These are phyloP conservation scores for Epinephelus malabaricus DNA, from an alignment of 2,797 vertebrate species.

Conservation along the genomic window DNA sequence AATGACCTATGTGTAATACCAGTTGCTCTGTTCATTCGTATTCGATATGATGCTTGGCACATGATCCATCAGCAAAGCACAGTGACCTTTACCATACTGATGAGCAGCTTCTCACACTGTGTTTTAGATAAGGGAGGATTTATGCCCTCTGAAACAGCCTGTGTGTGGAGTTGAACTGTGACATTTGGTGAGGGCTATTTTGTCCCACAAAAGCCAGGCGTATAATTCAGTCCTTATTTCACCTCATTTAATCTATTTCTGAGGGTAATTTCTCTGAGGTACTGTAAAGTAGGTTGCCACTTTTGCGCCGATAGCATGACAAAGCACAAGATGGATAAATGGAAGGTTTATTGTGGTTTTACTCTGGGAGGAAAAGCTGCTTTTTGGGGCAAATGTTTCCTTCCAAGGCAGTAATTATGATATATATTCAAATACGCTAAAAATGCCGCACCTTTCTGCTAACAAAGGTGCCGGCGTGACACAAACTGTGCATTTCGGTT, in stretches of 20 bases:
- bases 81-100: slow-evolving; percentile 67
- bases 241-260: slow-evolving; percentile 28
- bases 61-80: slow-evolving; percentile 64
- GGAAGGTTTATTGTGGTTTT: slow-evolving; percentile 5
- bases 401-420: background rate
- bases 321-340: slow-evolving; percentile 24
- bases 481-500: too few relatives aligned
- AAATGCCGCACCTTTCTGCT: too few relatives aligned
- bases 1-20: slow-evolving; percentile 57
- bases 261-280: slow-evolving; percentile 16
- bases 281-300: slow-evolving; percentile 17
- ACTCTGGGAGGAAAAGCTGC: background rate
- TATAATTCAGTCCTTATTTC: slow-evolving; percentile 29
- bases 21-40: slow-evolving; percentile 47
- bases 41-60: slow-evolving; percentile 49
- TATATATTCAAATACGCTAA: too few relatives aligned
- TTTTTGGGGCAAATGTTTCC: background rate
- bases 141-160: slow-evolving; percentile 39
- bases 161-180: slow-evolving; percentile 49
- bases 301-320: slow-evolving; percentile 26
- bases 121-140: slow-evolving; percentile 52
- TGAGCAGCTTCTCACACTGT: slow-evolving; percentile 50
- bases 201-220: slow-evolving; percentile 24
- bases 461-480: too few relatives aligned
- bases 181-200: slow-evolving; percentile 52